These are phyloP conservation scores for Crossaster papposus DNA, from an alignment of 53 echinoderm and acorn worm genomes.

Conservation along the genomic window DNA sequence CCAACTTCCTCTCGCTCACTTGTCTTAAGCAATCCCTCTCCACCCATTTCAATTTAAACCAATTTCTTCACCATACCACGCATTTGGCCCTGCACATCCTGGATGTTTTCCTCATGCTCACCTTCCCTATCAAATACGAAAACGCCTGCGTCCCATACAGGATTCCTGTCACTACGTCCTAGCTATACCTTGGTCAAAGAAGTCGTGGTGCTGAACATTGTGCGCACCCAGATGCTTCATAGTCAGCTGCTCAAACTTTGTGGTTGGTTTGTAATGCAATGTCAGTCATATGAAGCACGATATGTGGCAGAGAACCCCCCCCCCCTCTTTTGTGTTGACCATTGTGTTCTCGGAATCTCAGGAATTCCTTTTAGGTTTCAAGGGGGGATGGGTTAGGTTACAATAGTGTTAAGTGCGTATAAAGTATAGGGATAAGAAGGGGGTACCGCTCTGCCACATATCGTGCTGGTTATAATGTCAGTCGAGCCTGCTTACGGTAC, in stretches of 20 bases:
- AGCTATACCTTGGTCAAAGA: slow-evolving; percentile 56
- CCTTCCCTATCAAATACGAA: slow-evolving; percentile 65
- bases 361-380: no score
- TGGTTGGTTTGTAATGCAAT: slow-evolving; percentile 63
- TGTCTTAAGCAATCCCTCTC: not conserved
- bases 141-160: slow-evolving; percentile 67
- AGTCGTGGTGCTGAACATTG: slow-evolving; percentile 55
- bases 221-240: slow-evolving; percentile 47
- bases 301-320: no score
- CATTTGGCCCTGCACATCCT: slow-evolving; percentile 33
- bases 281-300: no score
- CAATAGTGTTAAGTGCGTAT: no score
- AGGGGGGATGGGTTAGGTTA: no score
- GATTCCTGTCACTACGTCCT: slow-evolving; percentile 66
- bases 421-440: no score
- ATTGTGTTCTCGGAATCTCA: no score
- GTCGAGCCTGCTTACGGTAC: slow-evolving; percentile 35
- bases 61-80: slow-evolving; percentile 18
- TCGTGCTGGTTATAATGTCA: no score
- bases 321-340: no score
- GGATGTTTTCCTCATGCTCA: not conserved
- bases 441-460: no score
- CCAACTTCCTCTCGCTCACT: not conserved
- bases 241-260: slow-evolving; percentile 67
- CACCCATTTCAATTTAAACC: not conserved